Evolutionary conservation across 2,888 invertebrate genomes (phyloP).

Genomic region (Plagiodera versicolora): DNA sequence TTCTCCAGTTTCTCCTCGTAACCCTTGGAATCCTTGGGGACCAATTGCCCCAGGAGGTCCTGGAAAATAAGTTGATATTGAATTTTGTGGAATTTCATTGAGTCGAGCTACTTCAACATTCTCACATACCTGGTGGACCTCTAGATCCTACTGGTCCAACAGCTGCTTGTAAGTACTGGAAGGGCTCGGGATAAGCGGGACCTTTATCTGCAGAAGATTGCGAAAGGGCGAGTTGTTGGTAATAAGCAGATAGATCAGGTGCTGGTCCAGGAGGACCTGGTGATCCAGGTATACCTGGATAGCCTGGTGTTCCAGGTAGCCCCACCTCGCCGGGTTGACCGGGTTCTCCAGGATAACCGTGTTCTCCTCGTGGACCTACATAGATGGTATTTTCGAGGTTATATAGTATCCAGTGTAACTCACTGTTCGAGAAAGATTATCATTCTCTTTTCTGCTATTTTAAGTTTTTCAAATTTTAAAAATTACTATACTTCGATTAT

Average conservation of each 20-base stretch:
- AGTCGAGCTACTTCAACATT: no score
- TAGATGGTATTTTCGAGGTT: no score
- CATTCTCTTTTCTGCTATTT: no score
- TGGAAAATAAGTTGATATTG: no score
- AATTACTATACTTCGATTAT: no score
- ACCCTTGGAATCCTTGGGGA: conserved; percentile 82
- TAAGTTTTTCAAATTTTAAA: no score
- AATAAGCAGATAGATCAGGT: conserved; percentile 75
- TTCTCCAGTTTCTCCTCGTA: conserved; percentile 79
- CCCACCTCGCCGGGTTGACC: conserved; percentile 66
- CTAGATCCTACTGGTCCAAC: conserved; percentile 79
- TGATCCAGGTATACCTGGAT: conserved; percentile 69
- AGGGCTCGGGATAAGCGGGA: conserved; percentile 59
- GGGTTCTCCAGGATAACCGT: conserved; percentile 59
- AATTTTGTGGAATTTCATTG: no score
- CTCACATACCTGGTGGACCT: conserved; percentile 62
- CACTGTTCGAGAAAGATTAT: no score
- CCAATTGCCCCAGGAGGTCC: conserved; percentile 66
- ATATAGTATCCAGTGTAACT: no score
- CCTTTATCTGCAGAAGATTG: conserved; percentile 78
- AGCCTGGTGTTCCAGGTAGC: conserved; percentile 63
- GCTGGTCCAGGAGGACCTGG: conserved; percentile 64
- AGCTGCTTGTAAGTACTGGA: conserved; percentile 77
- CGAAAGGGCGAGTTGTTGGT: conserved; percentile 72
- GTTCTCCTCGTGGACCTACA: conserved; percentile 58